Percentiles rank a stretch among this genome's conserved stretches.
Conservation (phyloP, 2,888 invertebrate genomes). For the Carpatolechia fugitivella region DNA sequence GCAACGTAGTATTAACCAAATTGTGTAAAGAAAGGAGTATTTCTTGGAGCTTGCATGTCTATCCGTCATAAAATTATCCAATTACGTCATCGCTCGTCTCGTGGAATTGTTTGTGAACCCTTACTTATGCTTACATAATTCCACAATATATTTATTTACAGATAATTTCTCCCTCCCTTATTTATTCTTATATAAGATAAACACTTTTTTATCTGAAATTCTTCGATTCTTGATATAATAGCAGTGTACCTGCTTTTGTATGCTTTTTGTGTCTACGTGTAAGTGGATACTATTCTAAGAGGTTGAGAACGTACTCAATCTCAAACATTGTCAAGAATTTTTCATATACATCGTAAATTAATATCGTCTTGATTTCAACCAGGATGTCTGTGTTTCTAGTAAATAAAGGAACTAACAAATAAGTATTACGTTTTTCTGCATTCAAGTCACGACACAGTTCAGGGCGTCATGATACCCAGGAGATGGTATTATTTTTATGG, state of each 20-base stretch:
- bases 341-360: no score
- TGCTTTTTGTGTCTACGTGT: no score
- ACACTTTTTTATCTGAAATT: no score
- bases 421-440: neutral
- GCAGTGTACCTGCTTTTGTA: no score
- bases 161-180: no score
- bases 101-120: constrained; percentile 1
- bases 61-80: constrained; percentile 4
- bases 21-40: neutral
- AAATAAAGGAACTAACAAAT: neutral
- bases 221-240: no score
- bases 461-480: neutral
- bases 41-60: constrained; percentile 7
- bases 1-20: neutral
- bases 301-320: no score
- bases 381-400: neutral
- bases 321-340: no score
- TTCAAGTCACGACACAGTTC: neutral
- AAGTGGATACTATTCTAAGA: no score
- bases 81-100: constrained; percentile 1
- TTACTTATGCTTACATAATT: neutral
- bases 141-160: neutral
- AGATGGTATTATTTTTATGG: constrained; percentile 5
- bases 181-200: no score
- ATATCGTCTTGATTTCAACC: no score